phyloP scores from a whole-genome alignment of 2,888 invertebrate genomes.

The Orthosia cruda region DNA sequence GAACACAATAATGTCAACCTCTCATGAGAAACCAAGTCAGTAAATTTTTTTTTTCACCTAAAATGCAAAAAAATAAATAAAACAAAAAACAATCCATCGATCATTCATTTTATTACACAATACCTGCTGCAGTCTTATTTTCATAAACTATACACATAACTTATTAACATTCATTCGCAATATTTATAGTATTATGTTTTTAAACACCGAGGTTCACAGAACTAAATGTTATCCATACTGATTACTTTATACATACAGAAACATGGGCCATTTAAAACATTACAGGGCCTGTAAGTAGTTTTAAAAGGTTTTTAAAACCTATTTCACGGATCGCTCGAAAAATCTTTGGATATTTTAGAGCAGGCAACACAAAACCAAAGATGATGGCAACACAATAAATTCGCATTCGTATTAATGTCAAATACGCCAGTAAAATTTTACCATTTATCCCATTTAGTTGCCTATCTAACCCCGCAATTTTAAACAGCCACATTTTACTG shows the following conservation, averaged over 20 bases:
- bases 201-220: slow-evolving; percentile 61
- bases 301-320: neutral
- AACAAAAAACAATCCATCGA: slow-evolving; percentile 32
- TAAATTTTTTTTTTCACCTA: no score
- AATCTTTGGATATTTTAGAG: neutral
- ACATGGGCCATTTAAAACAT: slow-evolving; percentile 39
- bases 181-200: slow-evolving; percentile 54
- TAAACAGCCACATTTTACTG: slow-evolving; percentile 39
- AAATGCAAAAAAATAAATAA: slow-evolving; percentile 32
- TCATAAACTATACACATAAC: slow-evolving; percentile 60
- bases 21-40: no score
- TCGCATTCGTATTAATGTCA: slow-evolving; percentile 14
- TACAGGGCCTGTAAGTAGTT: neutral
- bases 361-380: slow-evolving; percentile 5
- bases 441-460: neutral
- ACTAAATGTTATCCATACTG: slow-evolving; percentile 48
- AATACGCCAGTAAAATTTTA: slow-evolving; percentile 19
- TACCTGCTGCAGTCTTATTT: slow-evolving; percentile 64
- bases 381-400: slow-evolving; percentile 8
- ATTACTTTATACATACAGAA: slow-evolving; percentile 36
- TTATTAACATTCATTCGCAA: slow-evolving; percentile 57
- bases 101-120: slow-evolving; percentile 59
- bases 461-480: slow-evolving; percentile 5
- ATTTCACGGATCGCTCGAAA: neutral
- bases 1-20: no score